Conservation (phyloP, 1,140 invertebrate genomes). For the Cydia amplana region DNA sequence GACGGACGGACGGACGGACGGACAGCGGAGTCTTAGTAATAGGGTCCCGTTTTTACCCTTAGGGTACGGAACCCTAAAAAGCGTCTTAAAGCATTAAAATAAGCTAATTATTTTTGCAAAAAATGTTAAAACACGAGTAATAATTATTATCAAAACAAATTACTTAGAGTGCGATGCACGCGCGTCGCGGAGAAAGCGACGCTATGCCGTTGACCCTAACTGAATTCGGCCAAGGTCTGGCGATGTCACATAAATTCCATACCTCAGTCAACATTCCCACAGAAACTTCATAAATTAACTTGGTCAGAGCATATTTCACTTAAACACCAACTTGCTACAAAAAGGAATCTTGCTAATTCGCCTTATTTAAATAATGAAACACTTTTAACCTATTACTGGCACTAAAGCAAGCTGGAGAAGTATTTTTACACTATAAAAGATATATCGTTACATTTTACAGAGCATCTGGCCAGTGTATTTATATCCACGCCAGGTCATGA, state of each 20-base stretch:
- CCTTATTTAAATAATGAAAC: background rate
- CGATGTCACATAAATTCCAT: slow-evolving; percentile 40
- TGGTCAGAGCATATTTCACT: too few relatives aligned
- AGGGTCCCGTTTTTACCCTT: too few relatives aligned
- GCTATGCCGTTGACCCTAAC: slow-evolving; percentile 55
- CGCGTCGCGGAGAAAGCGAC: slow-evolving; percentile 63
- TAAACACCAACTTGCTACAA: too few relatives aligned
- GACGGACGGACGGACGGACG: too few relatives aligned
- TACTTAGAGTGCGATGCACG: slow-evolving; percentile 54
- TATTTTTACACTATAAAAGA: slow-evolving; percentile 46
- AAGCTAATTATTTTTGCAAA: background rate
- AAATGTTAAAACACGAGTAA: background rate
- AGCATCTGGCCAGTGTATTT: slow-evolving; percentile 56
- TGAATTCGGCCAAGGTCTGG: slow-evolving; percentile 76
- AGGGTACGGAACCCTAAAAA: too few relatives aligned
- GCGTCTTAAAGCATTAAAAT: too few relatives aligned
- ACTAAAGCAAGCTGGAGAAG: slow-evolving; percentile 34
- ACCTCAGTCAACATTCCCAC: background rate
- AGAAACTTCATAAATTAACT: background rate
- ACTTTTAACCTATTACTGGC: slow-evolving; percentile 10
- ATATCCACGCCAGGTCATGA: slow-evolving; percentile 47
- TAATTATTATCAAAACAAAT: slow-evolving; percentile 36
- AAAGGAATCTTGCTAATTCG: background rate
- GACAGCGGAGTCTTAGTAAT: too few relatives aligned
- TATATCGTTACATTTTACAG: slow-evolving; percentile 39